These are phyloP conservation scores for Trematomus loennbergii DNA, from an alignment of 2,113 vertebrate genomes.

Conservation along the genomic window DNA sequence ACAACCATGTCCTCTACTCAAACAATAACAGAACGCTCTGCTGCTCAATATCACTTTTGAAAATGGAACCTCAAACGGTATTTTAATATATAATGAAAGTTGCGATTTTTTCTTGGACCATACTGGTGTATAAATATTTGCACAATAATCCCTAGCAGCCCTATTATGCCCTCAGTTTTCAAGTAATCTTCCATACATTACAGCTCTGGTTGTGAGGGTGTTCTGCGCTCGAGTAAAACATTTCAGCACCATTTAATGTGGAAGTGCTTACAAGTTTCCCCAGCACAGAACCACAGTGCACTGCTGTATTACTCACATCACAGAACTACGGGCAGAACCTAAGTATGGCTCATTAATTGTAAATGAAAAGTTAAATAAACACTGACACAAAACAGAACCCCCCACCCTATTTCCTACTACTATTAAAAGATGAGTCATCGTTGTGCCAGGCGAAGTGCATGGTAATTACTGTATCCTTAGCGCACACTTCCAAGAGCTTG, in stretches of 20 bases:
- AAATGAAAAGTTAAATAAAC: slow-evolving; percentile 61
- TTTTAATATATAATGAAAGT: slow-evolving; percentile 23
- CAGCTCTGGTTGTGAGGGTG: slow-evolving; percentile 12
- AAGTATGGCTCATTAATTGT: slow-evolving; percentile 42
- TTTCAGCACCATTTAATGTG: slow-evolving; percentile 44
- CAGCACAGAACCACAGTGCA: slow-evolving; percentile 6
- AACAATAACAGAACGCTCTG: background rate
- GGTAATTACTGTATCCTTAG: slow-evolving; percentile 55
- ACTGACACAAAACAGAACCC: slow-evolving; percentile 16
- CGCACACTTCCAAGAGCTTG: slow-evolving; percentile 6
- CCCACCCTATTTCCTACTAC: slow-evolving; percentile 28
- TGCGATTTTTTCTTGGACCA: slow-evolving; percentile 10
- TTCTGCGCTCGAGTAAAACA: slow-evolving; percentile 30
- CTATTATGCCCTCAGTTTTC: slow-evolving; percentile 33
- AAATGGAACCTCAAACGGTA: slow-evolving; percentile 23
- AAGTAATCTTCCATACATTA: slow-evolving; percentile 11
- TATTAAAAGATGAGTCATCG: slow-evolving; percentile 53
- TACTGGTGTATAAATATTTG: slow-evolving; percentile 19
- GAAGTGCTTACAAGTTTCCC: slow-evolving; percentile 23
- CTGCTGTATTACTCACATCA: slow-evolving; percentile 11
- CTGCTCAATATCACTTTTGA: background rate
- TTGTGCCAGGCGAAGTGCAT: slow-evolving; percentile 29
- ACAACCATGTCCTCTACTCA: slow-evolving; percentile 6
- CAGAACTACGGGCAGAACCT: slow-evolving; percentile 16
- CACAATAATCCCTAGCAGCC: slow-evolving; percentile 33